phyloP scores from a whole-genome alignment of 2,797 vertebrate species.

The Acanthurus leucopareius region DNA sequence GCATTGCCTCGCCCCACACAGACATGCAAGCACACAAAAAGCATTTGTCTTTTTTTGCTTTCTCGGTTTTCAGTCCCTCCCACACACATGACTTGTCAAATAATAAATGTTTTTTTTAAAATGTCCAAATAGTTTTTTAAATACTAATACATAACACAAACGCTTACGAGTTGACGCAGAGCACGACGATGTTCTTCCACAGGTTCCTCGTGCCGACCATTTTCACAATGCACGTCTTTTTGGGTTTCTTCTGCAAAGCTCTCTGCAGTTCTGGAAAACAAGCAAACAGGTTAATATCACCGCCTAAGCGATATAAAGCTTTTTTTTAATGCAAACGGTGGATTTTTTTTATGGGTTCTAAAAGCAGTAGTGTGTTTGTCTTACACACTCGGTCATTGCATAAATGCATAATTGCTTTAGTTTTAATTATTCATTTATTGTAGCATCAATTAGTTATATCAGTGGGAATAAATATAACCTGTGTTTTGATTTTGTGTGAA shows the following conservation, averaged over 20 bases:
- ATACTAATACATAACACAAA: not conserved
- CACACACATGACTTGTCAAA: not conserved
- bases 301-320: not conserved
- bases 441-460: not conserved
- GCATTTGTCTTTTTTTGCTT: no score
- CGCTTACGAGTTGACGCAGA: slow-evolving; percentile 98
- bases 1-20: slow-evolving; percentile 20
- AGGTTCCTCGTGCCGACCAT: slow-evolving; percentile 96
- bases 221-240: slow-evolving; percentile 95
- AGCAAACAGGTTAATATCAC: not conserved
- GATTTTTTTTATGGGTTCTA: no score
- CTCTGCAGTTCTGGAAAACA: slow-evolving; percentile 92
- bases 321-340: not conserved
- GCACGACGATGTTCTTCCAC: slow-evolving; percentile 98
- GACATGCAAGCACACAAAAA: slow-evolving; percentile 1
- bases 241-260: slow-evolving; percentile 90
- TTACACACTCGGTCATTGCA: no score
- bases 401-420: no score
- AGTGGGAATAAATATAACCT: not conserved
- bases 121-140: not conserved
- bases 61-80: slow-evolving; percentile 11
- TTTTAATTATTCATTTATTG: no score
- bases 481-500: not conserved
- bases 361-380: no score
- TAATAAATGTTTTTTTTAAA: no score